Percentiles rank a stretch among this genome's conserved stretches.
phyloP scores from a whole-genome alignment of 2,113 vertebrate species.

The Callipepla squamata region DNA sequence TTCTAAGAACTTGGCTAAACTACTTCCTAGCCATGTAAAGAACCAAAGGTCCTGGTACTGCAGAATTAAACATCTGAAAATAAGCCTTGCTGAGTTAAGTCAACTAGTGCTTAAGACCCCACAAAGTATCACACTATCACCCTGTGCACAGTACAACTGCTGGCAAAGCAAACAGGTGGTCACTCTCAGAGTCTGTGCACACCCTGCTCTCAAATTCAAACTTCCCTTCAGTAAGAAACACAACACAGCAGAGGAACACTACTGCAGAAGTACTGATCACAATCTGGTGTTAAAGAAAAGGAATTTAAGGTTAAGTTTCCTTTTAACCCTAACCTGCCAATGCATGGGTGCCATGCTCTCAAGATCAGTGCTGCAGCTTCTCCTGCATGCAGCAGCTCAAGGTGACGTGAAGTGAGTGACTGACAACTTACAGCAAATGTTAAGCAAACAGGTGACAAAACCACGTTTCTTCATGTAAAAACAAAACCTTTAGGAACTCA shows the following conservation, averaged over 20 bases:
- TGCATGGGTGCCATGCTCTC: neutral
- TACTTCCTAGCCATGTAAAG: rapidly evolving
- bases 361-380: neutral
- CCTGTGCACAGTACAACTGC: rapidly evolving
- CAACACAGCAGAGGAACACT: neutral
- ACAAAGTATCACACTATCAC: neutral
- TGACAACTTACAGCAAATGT: neutral
- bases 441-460: neutral
- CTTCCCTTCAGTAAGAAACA: neutral
- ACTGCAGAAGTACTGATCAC: neutral
- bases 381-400: neutral
- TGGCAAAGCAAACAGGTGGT: neutral
- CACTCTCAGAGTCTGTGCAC: neutral
- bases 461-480: neutral
- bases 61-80: neutral
- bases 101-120: neutral
- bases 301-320: neutral
- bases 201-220: neutral
- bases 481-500: rapidly evolving
- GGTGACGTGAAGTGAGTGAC: neutral
- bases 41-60: neutral
- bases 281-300: neutral
- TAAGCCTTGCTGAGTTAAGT: neutral
- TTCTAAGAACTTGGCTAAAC: rapidly evolving
- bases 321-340: neutral